Percentiles rank a stretch among this genome's conserved stretches.
These are phyloP conservation scores for Rhodinocichla rosea DNA, from an alignment of 2,113 vertebrate species.

Conservation along the genomic window DNA sequence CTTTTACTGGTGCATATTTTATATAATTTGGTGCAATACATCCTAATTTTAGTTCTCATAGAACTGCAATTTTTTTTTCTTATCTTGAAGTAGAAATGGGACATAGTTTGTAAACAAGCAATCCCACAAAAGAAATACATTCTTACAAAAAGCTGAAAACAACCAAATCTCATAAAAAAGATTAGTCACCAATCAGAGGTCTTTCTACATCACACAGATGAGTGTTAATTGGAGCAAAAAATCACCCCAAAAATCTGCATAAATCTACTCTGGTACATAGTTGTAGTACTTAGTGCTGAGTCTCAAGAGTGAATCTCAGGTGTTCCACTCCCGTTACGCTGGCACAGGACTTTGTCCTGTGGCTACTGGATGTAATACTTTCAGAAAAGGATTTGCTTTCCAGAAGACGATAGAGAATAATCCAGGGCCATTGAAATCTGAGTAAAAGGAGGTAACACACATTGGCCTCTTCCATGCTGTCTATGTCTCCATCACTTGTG, in stretches of 20 bases:
- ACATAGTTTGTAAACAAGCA: background rate
- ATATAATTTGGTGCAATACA: background rate
- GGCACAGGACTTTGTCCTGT: background rate
- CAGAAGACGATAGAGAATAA: background rate
- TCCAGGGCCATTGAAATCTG: background rate
- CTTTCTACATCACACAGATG: background rate
- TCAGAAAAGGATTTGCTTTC: background rate
- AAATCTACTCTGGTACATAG: background rate
- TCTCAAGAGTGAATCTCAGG: background rate
- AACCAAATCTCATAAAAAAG: background rate
- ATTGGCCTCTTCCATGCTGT: background rate
- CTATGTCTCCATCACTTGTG: background rate
- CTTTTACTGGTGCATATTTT: background rate
- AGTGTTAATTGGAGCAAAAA: background rate
- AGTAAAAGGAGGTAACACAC: background rate
- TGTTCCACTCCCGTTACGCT: fast-evolving
- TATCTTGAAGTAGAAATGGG: background rate
- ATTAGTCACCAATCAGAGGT: background rate
- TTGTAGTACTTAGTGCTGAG: background rate
- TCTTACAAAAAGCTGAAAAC: background rate
- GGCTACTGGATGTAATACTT: background rate
- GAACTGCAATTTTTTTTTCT: background rate
- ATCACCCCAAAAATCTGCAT: background rate
- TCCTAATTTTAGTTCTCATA: background rate
- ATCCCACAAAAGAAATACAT: background rate